These are phyloP conservation scores for Myiothlypis coronata DNA, from an alignment of 2,797 vertebrate genomes.

Conservation along the genomic window DNA sequence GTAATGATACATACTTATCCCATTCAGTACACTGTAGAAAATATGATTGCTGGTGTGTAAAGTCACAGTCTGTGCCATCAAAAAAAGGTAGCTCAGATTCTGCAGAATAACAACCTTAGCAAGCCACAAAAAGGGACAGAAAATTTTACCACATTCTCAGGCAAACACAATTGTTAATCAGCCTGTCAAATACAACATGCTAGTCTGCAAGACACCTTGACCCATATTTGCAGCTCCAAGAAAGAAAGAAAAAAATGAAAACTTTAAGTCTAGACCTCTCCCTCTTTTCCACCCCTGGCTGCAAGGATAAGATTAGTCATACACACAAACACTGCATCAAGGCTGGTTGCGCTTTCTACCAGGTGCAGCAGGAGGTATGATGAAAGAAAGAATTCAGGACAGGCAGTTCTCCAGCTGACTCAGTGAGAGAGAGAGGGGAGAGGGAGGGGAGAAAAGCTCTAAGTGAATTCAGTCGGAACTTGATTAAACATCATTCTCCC, in stretches of 20 bases:
- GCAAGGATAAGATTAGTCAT: background rate
- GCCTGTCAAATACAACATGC: background rate
- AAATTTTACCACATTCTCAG: background rate
- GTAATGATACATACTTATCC: background rate
- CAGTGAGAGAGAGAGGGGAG: background rate
- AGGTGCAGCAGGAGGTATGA: background rate
- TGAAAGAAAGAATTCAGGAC: background rate
- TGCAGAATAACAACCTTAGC: accelerated
- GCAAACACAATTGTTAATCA: background rate
- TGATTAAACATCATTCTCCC: background rate
- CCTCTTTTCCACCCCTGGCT: background rate
- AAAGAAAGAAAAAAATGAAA: background rate
- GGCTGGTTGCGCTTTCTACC: background rate
- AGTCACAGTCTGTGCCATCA: background rate
- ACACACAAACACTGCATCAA: background rate
- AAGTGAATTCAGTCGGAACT: background rate
- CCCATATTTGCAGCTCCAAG: background rate
- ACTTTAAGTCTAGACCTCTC: background rate
- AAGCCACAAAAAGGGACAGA: background rate
- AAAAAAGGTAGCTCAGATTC: background rate
- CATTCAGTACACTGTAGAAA: background rate
- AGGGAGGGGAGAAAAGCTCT: background rate
- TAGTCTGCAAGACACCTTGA: background rate
- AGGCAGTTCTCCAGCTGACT: background rate
- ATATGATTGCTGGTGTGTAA: background rate